A percentile compares a stretch with the other conserved stretches of the same genome.
These are phyloP conservation scores for Heliothis peltigera DNA, from an alignment of 2,888 invertebrate genomes.

Conservation along the genomic window DNA sequence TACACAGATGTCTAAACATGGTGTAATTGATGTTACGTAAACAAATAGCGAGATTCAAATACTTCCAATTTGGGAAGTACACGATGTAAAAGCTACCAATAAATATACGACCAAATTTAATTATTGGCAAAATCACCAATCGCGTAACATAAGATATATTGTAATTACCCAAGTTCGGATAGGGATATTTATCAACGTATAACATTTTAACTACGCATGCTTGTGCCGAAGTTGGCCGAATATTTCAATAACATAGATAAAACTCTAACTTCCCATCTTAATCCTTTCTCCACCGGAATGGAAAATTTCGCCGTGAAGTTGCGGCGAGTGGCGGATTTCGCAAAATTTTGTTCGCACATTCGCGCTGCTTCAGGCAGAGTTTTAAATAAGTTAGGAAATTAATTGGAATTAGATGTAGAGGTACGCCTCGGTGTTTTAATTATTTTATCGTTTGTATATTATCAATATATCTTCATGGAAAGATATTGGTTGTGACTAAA, in stretches of 20 bases:
- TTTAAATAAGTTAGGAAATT: conserved; percentile 44
- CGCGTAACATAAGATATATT: conserved; percentile 46
- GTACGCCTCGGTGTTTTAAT: neutral
- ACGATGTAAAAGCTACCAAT: conserved; percentile 6
- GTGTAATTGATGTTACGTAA: neutral
- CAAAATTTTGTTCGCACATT: conserved; percentile 34
- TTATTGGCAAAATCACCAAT: conserved; percentile 44
- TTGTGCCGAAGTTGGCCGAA: conserved; percentile 46
- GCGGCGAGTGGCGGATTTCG: conserved; percentile 46
- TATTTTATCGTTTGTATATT: neutral
- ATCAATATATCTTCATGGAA: neutral
- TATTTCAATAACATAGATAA: conserved; percentile 63
- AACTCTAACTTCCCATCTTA: conserved; percentile 60
- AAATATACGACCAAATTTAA: conserved; percentile 45
- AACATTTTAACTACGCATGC: conserved; percentile 57
- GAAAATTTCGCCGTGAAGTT: conserved; percentile 65
- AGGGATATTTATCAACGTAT: conserved; percentile 56
- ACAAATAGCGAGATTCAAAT: neutral
- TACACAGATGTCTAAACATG: conserved; percentile 1
- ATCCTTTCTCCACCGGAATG: conserved; percentile 58
- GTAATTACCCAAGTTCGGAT: conserved; percentile 57
- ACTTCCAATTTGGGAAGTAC: neutral
- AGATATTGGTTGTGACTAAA: too few relatives aligned
- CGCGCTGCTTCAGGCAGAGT: conserved; percentile 34
- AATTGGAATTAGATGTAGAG: conserved; percentile 25